phyloP scores from a whole-genome alignment of 2,797 vertebrate species.

The Periparus ater region DNA sequence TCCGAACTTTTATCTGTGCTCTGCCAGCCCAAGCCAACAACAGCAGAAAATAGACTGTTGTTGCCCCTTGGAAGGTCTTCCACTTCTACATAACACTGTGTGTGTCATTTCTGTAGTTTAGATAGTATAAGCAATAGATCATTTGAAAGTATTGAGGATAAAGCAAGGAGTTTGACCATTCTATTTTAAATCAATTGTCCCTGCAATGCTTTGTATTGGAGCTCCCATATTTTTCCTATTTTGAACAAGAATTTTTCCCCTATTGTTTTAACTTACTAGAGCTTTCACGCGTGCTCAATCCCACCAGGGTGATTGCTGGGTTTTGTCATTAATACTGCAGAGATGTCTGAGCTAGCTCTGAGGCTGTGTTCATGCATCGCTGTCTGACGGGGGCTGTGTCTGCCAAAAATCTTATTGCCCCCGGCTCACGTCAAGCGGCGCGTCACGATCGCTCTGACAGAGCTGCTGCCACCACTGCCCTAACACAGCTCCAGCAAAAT shows the following conservation, averaged over 20 bases:
- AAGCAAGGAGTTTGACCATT: background rate
- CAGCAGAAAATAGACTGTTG: background rate
- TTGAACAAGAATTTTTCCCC: background rate
- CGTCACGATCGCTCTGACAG: background rate
- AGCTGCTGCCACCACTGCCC: background rate
- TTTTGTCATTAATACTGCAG: conserved; percentile 33
- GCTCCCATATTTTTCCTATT: background rate
- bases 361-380: conserved; percentile 8
- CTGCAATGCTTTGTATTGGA: background rate
- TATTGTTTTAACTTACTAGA: background rate
- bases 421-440: background rate
- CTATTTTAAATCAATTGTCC: background rate
- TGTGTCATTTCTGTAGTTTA: background rate
- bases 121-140: background rate
- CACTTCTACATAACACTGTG: background rate
- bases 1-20: background rate
- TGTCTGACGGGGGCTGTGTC: background rate
- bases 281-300: background rate
- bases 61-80: background rate
- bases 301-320: background rate
- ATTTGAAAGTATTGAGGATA: background rate
- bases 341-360: conserved; percentile 5
- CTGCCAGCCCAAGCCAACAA: conserved; percentile 1
- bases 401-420: conserved; percentile 16
- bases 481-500: background rate